These are phyloP conservation scores for Noctua janthe DNA, from an alignment of 2,888 invertebrate species.

Conservation along the genomic window DNA sequence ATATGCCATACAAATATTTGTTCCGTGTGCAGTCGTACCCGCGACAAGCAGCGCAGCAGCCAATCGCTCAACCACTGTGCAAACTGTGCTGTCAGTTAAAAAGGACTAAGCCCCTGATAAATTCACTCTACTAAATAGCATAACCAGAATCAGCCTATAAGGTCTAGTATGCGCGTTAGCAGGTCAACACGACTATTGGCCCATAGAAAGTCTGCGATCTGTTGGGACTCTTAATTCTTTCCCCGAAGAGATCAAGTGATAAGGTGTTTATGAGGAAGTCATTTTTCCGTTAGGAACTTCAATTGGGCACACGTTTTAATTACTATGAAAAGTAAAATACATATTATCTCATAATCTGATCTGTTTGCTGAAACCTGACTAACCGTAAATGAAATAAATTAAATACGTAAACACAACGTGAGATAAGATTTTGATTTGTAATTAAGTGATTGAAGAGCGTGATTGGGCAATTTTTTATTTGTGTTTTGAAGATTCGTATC, in stretches of 20 bases:
- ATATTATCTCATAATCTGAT: conserved; percentile 13
- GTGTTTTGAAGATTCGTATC: neutral
- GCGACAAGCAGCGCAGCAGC: neutral
- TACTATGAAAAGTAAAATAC: neutral
- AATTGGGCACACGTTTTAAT: neutral
- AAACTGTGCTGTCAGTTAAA: neutral
- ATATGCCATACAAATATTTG: neutral
- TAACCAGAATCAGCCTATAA: neutral
- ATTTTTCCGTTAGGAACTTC: neutral
- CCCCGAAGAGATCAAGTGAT: neutral
- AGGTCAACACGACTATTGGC: neutral
- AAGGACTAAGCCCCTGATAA: neutral
- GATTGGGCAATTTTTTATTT: conserved; percentile 4
- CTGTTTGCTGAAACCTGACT: conserved; percentile 1
- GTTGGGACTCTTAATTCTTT: neutral
- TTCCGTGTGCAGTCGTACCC: neutral
- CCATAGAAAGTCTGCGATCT: neutral
- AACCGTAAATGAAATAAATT: neutral
- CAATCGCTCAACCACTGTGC: neutral
- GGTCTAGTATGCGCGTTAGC: neutral
- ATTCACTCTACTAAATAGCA: neutral
- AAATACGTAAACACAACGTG: neutral
- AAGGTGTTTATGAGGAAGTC: neutral
- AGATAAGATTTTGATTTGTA: conserved; percentile 15
- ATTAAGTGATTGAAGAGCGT: neutral